Evolutionary conservation across 37 sponge, comb jelly and placozoan genomes (phyloP), one percentile per base, ranked within the genome.

Genomic region (Hexactinellida sp.): DNA sequence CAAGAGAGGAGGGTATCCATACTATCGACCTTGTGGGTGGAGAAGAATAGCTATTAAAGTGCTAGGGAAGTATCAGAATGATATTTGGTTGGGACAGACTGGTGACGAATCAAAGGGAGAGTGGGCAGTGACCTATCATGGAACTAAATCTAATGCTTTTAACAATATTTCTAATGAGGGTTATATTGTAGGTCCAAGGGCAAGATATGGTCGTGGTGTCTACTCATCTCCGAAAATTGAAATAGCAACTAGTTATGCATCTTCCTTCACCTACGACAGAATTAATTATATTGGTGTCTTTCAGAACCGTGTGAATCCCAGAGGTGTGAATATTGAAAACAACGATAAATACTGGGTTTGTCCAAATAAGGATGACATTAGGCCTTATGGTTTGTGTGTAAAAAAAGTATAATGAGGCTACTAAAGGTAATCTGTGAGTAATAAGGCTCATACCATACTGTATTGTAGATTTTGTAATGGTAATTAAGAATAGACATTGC

Each of bases 71-170:
- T 89, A 89, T 82, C 39, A 30, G 1, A 38, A 89, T 36, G 54
- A 89, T 37, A 37, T 37, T 7, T 89, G 89, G 89, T 38, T 89
- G 25, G 84, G 54, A 25, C 21, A 83, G 1, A 82, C 28, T 38
- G 87, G 87, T 37, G n/a, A n/a, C n/a, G 76, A 24, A 21, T 28
- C 54, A 1, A 36, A 36, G 24, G 85, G 76, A 10, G 87, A 87
- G 37, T 87, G 90, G 90, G 82, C 87, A 37, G 87, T 89, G 13
- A 54, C 89, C 16, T 89, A 89, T n/a, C 89, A 89, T 38, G 76
- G 76, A 37, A 82, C 86, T 1, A 30, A 54, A 3, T 25, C 54
- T 30, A 30, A 35, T 1, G 37, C 54, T 37, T 21, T 38, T 24
- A 38, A 85, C 55, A 28, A 30, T 1, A 82, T 87, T 38, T 38